phyloP scores from a whole-genome alignment of 2,113 vertebrate species.

The Peromyscus polionotus region DNA sequence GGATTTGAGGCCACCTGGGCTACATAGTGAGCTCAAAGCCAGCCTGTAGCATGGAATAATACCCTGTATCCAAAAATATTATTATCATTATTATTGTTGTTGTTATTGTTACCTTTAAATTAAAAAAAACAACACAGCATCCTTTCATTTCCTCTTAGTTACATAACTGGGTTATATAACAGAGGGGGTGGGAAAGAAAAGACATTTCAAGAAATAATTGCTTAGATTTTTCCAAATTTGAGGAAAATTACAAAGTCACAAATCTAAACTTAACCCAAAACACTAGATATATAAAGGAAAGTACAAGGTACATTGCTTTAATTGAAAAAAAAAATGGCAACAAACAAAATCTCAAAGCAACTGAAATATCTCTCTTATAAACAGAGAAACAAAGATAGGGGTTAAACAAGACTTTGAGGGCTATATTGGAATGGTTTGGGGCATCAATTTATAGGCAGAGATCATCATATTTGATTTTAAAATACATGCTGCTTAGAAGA shows the following conservation, averaged over 20 bases:
- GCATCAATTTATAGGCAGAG: not conserved
- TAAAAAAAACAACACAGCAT: not conserved
- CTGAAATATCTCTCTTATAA: not conserved
- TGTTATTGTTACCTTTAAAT: not conserved
- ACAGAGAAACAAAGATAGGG: not conserved
- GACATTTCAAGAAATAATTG: not conserved
- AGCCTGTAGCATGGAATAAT: not conserved
- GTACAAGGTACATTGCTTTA: not conserved
- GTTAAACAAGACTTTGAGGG: not conserved
- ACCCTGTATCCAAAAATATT: not conserved
- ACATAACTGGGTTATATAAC: not conserved
- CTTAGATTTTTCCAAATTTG: not conserved
- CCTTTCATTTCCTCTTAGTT: not conserved
- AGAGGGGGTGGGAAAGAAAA: not conserved
- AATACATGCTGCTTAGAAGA: slow-evolving; percentile 4
- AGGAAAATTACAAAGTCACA: slow-evolving; percentile 19
- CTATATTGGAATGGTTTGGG: not conserved
- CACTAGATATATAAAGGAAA: not conserved
- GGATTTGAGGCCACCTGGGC: not conserved
- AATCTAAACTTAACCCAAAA: not conserved
- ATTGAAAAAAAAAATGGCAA: not conserved
- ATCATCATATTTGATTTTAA: not conserved
- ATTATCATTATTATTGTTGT: not conserved
- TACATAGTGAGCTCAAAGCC: not conserved
- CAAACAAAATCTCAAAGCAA: not conserved